Base-by-base conservation (phyloP, 2,888 invertebrate genomes). In the Drosophila algonquin region DNA sequence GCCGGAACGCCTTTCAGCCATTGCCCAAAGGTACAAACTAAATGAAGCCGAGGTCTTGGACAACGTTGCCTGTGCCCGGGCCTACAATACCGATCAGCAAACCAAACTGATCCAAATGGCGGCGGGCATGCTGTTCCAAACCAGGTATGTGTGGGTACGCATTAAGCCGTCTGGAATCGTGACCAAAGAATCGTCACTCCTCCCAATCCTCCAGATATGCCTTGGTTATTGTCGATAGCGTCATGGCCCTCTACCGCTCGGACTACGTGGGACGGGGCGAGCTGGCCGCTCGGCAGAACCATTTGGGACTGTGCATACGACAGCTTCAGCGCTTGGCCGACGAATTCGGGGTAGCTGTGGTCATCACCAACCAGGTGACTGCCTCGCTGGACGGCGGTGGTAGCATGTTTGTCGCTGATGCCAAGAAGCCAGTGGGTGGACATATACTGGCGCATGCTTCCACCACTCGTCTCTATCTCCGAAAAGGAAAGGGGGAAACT, bases 281-380 rank as follows among this genome's bases (percentile, higher is more conserved):
- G 92, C 93, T 99, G 30, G 84, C 90, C 1, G 96, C 98, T 0
- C 93, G 99, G 61, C 99, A 99, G 92, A 96, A 96, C 94, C 99
- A 99, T 92, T 94, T 99, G 35, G 98, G 97, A 0, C 93, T 97
- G 76, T 99, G 99, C 92, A 94, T 99, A 86, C 94, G 99, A 71
- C 96, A 98, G 95, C 93, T 99, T 18, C 94, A 98, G 0, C 93
- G 98, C 75, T 92, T 99, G 61, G 98, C 99, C 9, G 99, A 99
- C 93, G 99, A 99, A 96, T 99, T 98, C 93, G 99, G 99, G 10
- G 98, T 99, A 3, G 99, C 99, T 14, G 98, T 99, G 6, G 96
- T 99, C 12, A 98, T 99, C 74, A 99, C 99, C 0, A 99, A 99
- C 93, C 99, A 99, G 93, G 99, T 99, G 6, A 99, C 99, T 0